phyloP scores from a whole-genome alignment of 2,113 vertebrate species.

The Grammomys surdaster region DNA sequence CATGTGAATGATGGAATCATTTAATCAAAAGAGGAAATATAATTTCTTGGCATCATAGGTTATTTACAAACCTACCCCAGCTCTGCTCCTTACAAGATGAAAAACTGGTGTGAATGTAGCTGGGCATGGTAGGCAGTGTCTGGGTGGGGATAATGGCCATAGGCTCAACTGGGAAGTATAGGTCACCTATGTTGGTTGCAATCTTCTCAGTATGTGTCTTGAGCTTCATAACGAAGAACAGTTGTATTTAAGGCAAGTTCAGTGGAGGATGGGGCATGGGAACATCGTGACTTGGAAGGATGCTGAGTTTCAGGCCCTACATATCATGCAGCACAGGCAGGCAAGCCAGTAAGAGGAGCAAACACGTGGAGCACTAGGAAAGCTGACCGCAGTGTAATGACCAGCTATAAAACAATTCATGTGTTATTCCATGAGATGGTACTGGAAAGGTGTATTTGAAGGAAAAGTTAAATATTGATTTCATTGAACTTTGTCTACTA shows the following conservation, averaged over 20 bases:
- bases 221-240: neutral
- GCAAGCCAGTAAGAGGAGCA: neutral
- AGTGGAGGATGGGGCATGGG: neutral
- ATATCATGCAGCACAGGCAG: neutral
- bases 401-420: conserved; percentile 31
- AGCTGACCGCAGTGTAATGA: neutral
- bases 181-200: neutral
- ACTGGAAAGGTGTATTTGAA: conserved; percentile 1
- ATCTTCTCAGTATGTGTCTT: neutral
- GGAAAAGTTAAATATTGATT: conserved; percentile 56
- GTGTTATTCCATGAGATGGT: neutral
- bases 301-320: neutral
- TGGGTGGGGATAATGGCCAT: neutral
- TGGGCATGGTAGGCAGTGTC: neutral
- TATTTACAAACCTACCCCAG: neutral
- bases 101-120: neutral
- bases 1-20: neutral
- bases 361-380: neutral
- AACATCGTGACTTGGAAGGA: neutral
- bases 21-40: conserved; percentile 45
- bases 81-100: neutral
- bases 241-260: neutral
- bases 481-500: conserved; percentile 37
- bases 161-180: neutral
- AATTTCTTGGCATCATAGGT: neutral